Evolutionary conservation across 2,113 vertebrate genomes (phyloP), one percentile per base, ranked within the genome.

Genomic region (Chamaea fasciata): DNA sequence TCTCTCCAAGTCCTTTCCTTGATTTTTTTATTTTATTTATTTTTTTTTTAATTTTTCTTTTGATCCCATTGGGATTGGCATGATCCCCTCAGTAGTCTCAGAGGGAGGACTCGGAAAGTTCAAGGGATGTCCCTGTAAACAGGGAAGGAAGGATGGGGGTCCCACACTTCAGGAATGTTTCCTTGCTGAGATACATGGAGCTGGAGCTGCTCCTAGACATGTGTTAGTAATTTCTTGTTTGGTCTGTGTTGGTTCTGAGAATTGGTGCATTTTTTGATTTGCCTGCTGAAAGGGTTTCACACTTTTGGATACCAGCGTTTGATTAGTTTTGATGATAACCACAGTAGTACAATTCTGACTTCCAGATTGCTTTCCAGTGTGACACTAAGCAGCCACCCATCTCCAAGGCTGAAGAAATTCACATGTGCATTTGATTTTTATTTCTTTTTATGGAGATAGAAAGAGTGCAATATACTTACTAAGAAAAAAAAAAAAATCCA

Each of bases 291-390:
- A 94, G 90, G 87, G 71, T 90, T 97, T 97, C 95, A 87, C 94
- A 96, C 94, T 93, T 96, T 89, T 3, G 49, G 83, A 62, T 87
- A 39, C 19, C 0, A 1, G 55, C 5, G 0, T 89, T 96, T 96
- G 95, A 96, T 93, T 96, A 89, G 88, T 92, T 96, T 95, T 97
- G 96, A 96, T 95, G 95, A 94, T 97, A 97, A 96, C 95, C 96
- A 97, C 95, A n/a, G 88, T 73, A 95, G 95, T 88, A 42, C 49
- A 73, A 74, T 55, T 76, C 86, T 96, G 88, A 93, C 94, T 93
- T 95, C 75, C 96, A 91, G 90, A 87, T 80, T 94, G 92, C 87
- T 79, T 95, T 92, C 70, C 90, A 95, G 90, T 1, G 2, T 95
- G 79, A 90, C 83, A 30, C 65, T 93, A 82, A 97, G 92, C 96